phyloP scores from a whole-genome alignment of 2,797 vertebrate species.

The Oreochromis mossambicus region DNA sequence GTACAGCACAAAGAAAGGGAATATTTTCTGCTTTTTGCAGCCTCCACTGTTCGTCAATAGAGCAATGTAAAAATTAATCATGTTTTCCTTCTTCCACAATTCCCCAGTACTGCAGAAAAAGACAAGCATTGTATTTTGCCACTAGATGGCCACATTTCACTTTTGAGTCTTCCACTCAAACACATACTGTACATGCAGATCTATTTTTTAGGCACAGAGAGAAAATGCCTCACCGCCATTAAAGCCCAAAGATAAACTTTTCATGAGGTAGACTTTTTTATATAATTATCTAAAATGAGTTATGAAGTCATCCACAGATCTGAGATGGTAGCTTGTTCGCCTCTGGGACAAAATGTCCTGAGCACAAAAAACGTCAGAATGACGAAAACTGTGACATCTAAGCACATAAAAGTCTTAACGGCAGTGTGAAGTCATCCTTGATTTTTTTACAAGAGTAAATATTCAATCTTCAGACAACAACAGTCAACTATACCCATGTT shows the following conservation, averaged over 20 bases:
- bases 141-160: slow-evolving; percentile 70
- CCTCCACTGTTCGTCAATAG: neutral
- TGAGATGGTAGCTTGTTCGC: neutral
- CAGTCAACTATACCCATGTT: neutral
- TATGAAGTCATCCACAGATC: slow-evolving; percentile 1
- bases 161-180: neutral
- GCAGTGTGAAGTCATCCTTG: neutral
- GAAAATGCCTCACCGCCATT: neutral
- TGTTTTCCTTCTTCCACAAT: neutral
- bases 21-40: neutral
- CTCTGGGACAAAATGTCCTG: slow-evolving; percentile 26
- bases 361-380: neutral
- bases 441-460: neutral
- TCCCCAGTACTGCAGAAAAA: slow-evolving; percentile 37
- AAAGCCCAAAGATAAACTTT: slow-evolving; percentile 5
- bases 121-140: slow-evolving; percentile 17
- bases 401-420: neutral
- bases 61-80: neutral
- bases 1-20: neutral
- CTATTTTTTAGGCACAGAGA: neutral
- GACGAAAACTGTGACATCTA: neutral
- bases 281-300: slow-evolving; percentile 4
- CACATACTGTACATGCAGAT: neutral
- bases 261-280: neutral
- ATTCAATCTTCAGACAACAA: neutral